These are phyloP conservation scores for Platyscapa corneri DNA, from an alignment of 1,140 invertebrate genomes.

Conservation along the genomic window DNA sequence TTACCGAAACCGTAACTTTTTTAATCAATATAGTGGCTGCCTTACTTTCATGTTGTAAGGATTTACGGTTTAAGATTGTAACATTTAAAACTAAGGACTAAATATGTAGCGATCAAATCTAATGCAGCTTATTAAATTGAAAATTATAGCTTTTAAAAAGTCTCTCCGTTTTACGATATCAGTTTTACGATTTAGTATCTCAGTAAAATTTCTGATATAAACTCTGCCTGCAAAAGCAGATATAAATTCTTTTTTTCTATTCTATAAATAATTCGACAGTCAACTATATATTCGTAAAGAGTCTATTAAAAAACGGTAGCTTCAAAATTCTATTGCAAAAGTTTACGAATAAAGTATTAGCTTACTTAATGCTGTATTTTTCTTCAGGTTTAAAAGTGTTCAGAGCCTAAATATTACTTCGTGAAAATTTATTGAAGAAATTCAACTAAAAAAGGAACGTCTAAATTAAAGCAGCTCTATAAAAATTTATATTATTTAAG, in stretches of 20 bases:
- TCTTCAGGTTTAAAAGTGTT: background rate
- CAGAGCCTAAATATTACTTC: background rate
- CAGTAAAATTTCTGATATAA: background rate
- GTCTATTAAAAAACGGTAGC: slow-evolving; percentile 3
- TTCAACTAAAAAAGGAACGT: background rate
- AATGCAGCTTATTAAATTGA: too few relatives aligned
- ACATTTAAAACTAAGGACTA: too few relatives aligned
- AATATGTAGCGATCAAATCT: too few relatives aligned
- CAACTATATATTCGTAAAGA: background rate
- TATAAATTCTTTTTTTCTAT: background rate
- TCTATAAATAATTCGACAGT: background rate
- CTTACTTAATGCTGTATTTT: background rate
- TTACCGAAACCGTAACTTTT: too few relatives aligned
- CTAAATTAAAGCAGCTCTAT: background rate
- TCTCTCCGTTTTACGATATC: too few relatives aligned
- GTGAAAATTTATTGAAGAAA: background rate
- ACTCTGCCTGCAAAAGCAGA: background rate
- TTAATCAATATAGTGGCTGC: too few relatives aligned
- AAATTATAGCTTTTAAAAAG: too few relatives aligned
- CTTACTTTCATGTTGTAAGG: too few relatives aligned
- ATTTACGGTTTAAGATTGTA: too few relatives aligned
- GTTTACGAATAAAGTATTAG: background rate
- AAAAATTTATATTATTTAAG: background rate
- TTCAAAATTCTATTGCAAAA: slow-evolving; percentile 1
- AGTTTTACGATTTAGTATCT: too few relatives aligned